A percentile compares a stretch with the other conserved stretches of the same genome.
These are phyloP conservation scores for Acrocephalus arundinaceus DNA, from an alignment of 2,113 vertebrate species.

Conservation along the genomic window DNA sequence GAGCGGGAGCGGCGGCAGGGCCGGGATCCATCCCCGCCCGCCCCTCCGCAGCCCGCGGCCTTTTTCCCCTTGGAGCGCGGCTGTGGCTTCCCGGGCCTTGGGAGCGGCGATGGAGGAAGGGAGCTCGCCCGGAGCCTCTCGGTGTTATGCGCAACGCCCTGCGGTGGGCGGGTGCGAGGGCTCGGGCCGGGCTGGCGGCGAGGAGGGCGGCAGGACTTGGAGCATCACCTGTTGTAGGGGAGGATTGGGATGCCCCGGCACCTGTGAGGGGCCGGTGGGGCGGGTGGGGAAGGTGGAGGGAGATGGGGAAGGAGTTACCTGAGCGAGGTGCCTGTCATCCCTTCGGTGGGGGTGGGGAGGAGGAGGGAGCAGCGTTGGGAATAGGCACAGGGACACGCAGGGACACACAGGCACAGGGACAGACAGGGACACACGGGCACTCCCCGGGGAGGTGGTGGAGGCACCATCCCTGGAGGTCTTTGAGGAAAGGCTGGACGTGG, in stretches of 20 bases:
- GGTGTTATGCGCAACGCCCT: slow-evolving; percentile 54
- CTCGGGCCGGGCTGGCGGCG: slow-evolving; percentile 26
- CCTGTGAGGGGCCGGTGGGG: background rate
- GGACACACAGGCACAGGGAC: background rate
- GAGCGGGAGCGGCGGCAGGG: slow-evolving; percentile 27
- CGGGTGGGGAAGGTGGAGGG: background rate
- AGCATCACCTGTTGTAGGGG: slow-evolving; percentile 61
- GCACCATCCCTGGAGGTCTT: background rate
- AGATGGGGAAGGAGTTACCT: background rate
- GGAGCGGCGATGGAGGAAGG: background rate
- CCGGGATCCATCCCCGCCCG: slow-evolving; percentile 12
- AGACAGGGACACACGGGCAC: background rate
- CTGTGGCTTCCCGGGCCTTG: background rate
- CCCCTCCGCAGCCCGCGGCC: slow-evolving; percentile 52
- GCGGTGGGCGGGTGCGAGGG: slow-evolving; percentile 61
- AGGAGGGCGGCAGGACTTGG: slow-evolving; percentile 13
- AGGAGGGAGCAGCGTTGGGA: slow-evolving; percentile 1
- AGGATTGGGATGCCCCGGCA: background rate
- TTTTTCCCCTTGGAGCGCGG: background rate
- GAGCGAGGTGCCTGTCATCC: slow-evolving; percentile 36
- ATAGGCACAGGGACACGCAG: background rate
- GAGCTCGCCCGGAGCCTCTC: background rate
- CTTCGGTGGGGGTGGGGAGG: background rate
- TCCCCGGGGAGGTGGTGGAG: background rate
- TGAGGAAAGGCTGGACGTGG: background rate